phyloP scores from a whole-genome alignment of 2,888 invertebrate genomes.

The Netelia fuscicornis region DNA sequence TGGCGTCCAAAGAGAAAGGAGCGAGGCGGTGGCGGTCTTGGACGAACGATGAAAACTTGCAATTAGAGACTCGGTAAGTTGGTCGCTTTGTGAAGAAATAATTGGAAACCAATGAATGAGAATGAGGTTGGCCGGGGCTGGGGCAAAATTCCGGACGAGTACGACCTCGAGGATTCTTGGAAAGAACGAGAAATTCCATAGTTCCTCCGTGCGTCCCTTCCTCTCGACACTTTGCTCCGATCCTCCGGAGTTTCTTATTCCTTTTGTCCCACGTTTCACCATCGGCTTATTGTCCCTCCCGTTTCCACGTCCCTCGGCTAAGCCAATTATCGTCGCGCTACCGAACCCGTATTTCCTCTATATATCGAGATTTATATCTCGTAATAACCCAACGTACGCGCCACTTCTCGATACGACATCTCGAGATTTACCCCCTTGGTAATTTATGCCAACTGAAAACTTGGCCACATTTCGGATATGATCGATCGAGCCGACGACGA shows the following conservation, averaged over 20 bases:
- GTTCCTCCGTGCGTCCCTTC: conserved; percentile 45
- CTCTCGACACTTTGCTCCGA: conserved; percentile 1
- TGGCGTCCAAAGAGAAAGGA: not conserved
- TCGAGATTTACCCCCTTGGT: no score
- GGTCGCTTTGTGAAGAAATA: conserved; percentile 79
- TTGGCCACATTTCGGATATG: conserved; percentile 56
- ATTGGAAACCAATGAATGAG: conserved; percentile 83
- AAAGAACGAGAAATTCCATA: conserved; percentile 74
- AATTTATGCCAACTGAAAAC: not conserved
- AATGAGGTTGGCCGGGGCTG: conserved; percentile 76
- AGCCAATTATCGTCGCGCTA: conserved; percentile 79
- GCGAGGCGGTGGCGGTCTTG: not conserved
- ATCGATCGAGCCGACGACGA: conserved; percentile 15
- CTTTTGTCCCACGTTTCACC: conserved; percentile 75
- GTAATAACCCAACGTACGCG: no score
- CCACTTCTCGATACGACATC: no score
- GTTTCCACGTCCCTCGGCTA: conserved; percentile 69
- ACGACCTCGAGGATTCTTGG: conserved; percentile 18
- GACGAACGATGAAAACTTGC: conserved; percentile 67
- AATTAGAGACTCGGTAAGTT: conserved; percentile 82
- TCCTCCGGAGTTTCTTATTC: conserved; percentile 69
- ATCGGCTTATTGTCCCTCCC: conserved; percentile 41
- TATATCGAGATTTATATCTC: no score
- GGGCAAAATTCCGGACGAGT: not conserved
- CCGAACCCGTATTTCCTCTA: conserved; percentile 31